Base-by-base conservation (phyloP, 1,140 invertebrate genomes). In the Ceratitis capitata region DNA sequence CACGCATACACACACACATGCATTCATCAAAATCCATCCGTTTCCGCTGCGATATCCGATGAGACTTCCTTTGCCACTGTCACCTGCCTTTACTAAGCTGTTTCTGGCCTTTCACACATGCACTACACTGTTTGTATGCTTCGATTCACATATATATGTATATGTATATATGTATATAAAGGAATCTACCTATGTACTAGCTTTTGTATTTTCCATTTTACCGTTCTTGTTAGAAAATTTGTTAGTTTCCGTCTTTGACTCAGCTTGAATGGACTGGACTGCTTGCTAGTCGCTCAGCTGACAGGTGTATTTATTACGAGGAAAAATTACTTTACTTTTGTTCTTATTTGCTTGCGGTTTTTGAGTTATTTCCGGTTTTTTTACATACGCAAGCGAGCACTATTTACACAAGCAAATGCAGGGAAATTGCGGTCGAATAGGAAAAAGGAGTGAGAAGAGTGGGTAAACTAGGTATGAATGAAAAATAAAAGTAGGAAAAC, bases 11-110 rank as follows among this genome's bases (percentile, higher is more conserved):
- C 69, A 42, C 39, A 78, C 42, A 56, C 42, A 78, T 12, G 23
- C 69, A 78, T 78, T 78, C 69, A 78, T 78, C 69, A 78, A 78
- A 78, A 78, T 78, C 32, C 69, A 78, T 78, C 69, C 69, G 69
- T 78, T 78, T 78, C 69, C 69, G 69, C 69, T 78, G 69, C 69
- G 69, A 78, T 78, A 78, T 78, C 69, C 69, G 69, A 45, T 78
- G 32, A 45, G 39, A 78, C 69, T 78, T 78, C 69, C 69, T 78
- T 23, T 23, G 69, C 39, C n/a, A 45, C 39, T 78, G 69, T 78
- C 69, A 78, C 69, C 69, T 78, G 19, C 69, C 69, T 78, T n/a
- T n/a, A 39, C 39, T 78, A 78, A 45, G 39, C 69, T 78, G 32
- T 26, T 45, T 39, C 69, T 23, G 69, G n/a, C 39, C 45, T 78